Base-by-base conservation (phyloP, 2,797 vertebrate species). In the Trachops cirrhosus region DNA sequence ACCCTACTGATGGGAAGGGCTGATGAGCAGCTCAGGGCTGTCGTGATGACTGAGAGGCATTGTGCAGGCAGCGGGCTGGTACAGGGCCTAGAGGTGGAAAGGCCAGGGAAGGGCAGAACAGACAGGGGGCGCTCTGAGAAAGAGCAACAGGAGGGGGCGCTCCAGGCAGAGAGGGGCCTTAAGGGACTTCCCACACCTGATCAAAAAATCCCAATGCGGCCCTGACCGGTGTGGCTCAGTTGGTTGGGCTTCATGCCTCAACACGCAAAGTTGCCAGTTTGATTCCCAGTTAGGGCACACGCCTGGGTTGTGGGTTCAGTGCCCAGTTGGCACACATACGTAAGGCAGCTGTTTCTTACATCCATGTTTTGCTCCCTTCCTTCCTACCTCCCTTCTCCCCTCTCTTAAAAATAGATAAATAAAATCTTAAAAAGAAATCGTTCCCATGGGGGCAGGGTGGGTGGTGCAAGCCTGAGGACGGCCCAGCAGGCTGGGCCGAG, bases 391-490 rank as follows among this genome's bases (percentile, higher is more conserved):
- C 32, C 12, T 64, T 64, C 59, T 15, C 15, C 62, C 11, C 29
- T n/a, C 29, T 64, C 62, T 18, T 16, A 64, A 64, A 62, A n/a
- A 16, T 7, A 64, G 15, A 64, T 64, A n/a, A 32, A 64, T 64
- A 64, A 64, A n/a, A 64, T n/a, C 62, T n/a, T 64, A n/a, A 64
- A 64, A 64, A n/a, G 29, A 64, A 64, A 18, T 16, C 1, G 6
- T 9, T 68, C 73, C 57, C 19, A 0, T 9, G 10, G 21, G 12
- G 15, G 10, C 2, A 0, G 0, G 10, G 21, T 14, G 6, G 39
- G 52, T 24, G 57, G 15, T 21, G 32, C n/a, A 32, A 48, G n/a
- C 44, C 50, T 21, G 48, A 71, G 39, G 24, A 16, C 5, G 48
- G 26, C 73, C 44, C 4, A 3, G 44, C 48, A 54, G 11, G 32